Evolutionary conservation across 2,797 vertebrate genomes (phyloP).

Genomic region (Botia kubotai): DNA sequence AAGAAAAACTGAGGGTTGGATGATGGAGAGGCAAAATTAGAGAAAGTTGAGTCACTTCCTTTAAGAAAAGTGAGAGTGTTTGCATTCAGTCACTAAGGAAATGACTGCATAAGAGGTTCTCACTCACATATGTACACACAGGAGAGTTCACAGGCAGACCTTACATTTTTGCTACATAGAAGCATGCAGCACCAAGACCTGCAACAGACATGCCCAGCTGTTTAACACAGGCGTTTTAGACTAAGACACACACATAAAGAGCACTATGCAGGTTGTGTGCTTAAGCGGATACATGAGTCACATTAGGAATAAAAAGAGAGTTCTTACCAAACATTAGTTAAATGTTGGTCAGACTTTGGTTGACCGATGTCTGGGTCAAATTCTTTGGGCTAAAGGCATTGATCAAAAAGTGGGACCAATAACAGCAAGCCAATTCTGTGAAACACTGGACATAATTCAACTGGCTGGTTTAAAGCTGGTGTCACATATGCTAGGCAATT

Average conservation of each 20-base stretch:
- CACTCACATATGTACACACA: conserved; percentile 15
- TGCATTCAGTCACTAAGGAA: conserved; percentile 79
- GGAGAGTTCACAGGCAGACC: conserved; percentile 71
- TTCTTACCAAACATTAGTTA: conserved; percentile 39
- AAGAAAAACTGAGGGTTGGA: conserved; percentile 1
- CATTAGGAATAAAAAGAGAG: conserved; percentile 24
- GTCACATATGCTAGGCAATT: neutral
- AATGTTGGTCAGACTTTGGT: conserved; percentile 30
- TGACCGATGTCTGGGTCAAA: conserved; percentile 7
- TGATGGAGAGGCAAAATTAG: conserved; percentile 18
- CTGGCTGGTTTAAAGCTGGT: neutral
- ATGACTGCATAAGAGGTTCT: conserved; percentile 70
- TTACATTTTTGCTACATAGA: conserved; percentile 72
- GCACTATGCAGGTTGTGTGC: conserved; percentile 22
- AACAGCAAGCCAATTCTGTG: neutral
- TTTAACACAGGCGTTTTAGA: conserved; percentile 42
- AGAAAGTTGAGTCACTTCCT: conserved; percentile 77
- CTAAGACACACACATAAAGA: conserved; percentile 5
- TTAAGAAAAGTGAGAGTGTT: conserved; percentile 75
- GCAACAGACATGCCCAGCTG: conserved; percentile 20
- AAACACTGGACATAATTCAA: neutral
- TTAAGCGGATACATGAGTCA: conserved; percentile 37
- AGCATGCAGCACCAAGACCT: conserved; percentile 40
- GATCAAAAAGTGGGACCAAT: neutral
- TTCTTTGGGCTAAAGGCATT: neutral